Conservation (phyloP, 2,797 vertebrate species). For the Melanotaenia parkinsoni region DNA sequence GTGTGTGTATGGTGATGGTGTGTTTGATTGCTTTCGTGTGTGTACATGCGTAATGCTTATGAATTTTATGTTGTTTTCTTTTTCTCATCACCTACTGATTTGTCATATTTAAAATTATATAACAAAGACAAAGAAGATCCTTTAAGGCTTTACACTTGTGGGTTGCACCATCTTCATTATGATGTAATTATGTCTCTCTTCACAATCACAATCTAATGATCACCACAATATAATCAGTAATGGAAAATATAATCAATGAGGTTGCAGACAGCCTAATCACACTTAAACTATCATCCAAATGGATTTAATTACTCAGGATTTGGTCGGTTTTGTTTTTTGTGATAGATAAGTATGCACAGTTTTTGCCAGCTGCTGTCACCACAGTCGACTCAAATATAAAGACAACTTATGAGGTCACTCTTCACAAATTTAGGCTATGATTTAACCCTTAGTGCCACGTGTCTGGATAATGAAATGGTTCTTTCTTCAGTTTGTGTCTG, state of each 20-base stretch:
- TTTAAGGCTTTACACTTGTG: not conserved
- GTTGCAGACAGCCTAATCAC: conserved; percentile 48
- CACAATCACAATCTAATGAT: conserved; percentile 2
- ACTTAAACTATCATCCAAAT: conserved; percentile 55
- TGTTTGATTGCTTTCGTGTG: conserved; percentile 66
- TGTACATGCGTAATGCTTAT: conserved; percentile 30
- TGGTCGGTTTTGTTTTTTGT: conserved; percentile 46
- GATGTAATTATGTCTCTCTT: not conserved
- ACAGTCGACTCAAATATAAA: conserved; percentile 49
- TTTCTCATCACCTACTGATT: not conserved
- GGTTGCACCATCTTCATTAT: not conserved
- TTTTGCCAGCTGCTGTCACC: conserved; percentile 65
- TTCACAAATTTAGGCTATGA: conserved; percentile 38
- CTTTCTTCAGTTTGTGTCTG: conserved; percentile 10
- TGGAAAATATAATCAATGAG: conserved; percentile 54
- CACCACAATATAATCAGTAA: conserved; percentile 28
- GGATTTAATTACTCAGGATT: conserved; percentile 45
- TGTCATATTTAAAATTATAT: not conserved
- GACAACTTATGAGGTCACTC: conserved; percentile 63
- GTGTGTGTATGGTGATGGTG: conserved; percentile 23
- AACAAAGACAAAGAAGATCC: not conserved
- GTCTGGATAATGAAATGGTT: conserved; percentile 25
- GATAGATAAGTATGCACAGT: conserved; percentile 55
- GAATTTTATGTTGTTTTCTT: conserved; percentile 2
- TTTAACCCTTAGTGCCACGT: conserved; percentile 26